These are phyloP conservation scores for Poeciliopsis infans DNA, from an alignment of 2,797 vertebrate genomes.

Conservation along the genomic window DNA sequence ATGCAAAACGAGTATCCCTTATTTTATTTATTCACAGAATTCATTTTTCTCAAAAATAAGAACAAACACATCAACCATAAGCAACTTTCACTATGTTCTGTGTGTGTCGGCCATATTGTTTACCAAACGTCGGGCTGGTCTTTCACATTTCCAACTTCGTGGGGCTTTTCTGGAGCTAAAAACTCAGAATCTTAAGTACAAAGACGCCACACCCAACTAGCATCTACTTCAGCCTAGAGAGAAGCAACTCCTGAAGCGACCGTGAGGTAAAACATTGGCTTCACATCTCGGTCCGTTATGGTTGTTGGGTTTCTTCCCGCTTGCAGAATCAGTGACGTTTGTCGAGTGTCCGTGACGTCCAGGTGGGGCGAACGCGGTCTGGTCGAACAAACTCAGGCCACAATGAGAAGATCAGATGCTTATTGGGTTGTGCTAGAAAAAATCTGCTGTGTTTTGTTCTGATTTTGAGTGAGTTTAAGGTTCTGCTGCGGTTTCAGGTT, in stretches of 20 bases:
- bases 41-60: background rate
- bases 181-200: background rate
- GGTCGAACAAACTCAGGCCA: no score
- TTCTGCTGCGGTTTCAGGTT: conserved; percentile 70
- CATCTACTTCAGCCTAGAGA: background rate
- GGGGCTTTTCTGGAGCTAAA: background rate
- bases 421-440: no score
- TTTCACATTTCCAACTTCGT: background rate
- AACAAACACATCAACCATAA: background rate
- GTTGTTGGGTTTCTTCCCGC: no score
- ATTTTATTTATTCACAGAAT: background rate
- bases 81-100: background rate
- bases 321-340: no score
- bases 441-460: no score
- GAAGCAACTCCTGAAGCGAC: background rate
- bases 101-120: background rate
- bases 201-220: background rate
- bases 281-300: no score
- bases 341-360: no score
- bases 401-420: no score
- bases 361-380: no score
- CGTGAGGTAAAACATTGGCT: background rate
- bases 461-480: background rate
- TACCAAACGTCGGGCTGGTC: background rate
- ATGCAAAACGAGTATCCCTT: background rate